These are phyloP conservation scores for Bufo bufo DNA, from an alignment of 2,113 vertebrate species.

Conservation along the genomic window DNA sequence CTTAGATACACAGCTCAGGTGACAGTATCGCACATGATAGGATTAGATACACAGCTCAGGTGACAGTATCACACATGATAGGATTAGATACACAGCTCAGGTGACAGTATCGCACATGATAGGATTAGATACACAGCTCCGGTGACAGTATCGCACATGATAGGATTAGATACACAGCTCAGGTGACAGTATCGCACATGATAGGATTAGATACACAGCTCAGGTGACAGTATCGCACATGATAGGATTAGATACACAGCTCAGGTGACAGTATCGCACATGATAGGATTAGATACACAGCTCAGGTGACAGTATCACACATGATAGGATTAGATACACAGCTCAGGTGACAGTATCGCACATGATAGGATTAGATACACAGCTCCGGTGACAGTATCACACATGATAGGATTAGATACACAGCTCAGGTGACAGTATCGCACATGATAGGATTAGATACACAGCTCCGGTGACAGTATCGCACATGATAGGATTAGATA, in stretches of 20 bases:
- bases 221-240: not conserved
- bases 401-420: too few species aligned
- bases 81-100: too few species aligned
- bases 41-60: too few species aligned
- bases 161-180: too few species aligned
- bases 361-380: too few species aligned
- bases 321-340: too few species aligned
- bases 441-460: too few species aligned
- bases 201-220: too few species aligned
- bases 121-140: too few species aligned
- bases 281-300: too few species aligned
- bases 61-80: not conserved
- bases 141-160: not conserved
- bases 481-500: not conserved
- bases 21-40: not conserved
- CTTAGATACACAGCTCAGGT: not conserved
- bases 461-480: too few species aligned
- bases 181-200: not conserved
- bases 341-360: not conserved
- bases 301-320: not conserved
- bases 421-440: not conserved
- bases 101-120: not conserved
- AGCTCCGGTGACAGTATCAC: not conserved
- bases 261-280: not conserved
- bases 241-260: too few species aligned